Evolutionary conservation across 2,113 vertebrate species (phyloP).

Genomic region (Anas platyrhynchos): DNA sequence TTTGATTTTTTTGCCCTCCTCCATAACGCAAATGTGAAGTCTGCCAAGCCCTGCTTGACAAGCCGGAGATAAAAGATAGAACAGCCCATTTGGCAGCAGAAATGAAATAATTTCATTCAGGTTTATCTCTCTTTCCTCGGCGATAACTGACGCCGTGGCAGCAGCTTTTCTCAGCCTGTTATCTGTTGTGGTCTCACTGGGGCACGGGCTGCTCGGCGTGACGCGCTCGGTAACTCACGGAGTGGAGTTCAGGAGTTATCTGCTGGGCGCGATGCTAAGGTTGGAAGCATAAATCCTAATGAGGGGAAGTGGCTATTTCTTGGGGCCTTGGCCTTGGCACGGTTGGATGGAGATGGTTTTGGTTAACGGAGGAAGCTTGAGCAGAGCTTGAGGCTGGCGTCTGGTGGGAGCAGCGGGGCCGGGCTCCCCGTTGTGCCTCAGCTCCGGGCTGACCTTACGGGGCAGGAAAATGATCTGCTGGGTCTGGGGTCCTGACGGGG

Average conservation of each 20-base stretch:
- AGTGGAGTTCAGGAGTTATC: constrained; percentile 46
- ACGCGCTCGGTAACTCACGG: background rate
- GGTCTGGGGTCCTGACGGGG: background rate
- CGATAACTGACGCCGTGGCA: constrained; percentile 21
- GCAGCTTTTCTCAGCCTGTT: constrained; percentile 45
- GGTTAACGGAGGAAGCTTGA: background rate
- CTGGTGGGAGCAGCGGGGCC: no score
- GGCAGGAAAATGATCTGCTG: background rate
- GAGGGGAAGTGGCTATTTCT: constrained; percentile 20
- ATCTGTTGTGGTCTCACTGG: constrained; percentile 7
- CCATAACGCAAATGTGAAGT: background rate
- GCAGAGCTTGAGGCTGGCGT: background rate
- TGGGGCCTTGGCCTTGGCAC: background rate
- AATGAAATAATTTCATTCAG: constrained; percentile 53
- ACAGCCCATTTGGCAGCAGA: constrained; percentile 28
- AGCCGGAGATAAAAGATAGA: constrained; percentile 54
- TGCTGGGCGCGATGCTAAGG: background rate
- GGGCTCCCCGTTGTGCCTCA: background rate
- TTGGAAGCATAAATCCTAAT: constrained; percentile 40
- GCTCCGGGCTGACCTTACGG: background rate
- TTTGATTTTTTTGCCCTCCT: constrained; percentile 47
- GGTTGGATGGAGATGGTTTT: background rate
- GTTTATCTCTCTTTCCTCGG: constrained; percentile 52
- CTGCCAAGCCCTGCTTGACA: constrained; percentile 25
- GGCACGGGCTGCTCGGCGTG: constrained; percentile 12